A percentile compares a stretch with the other conserved stretches of the same genome.
phyloP scores from a whole-genome alignment of 2,797 vertebrate genomes.

The Danio kyathit region DNA sequence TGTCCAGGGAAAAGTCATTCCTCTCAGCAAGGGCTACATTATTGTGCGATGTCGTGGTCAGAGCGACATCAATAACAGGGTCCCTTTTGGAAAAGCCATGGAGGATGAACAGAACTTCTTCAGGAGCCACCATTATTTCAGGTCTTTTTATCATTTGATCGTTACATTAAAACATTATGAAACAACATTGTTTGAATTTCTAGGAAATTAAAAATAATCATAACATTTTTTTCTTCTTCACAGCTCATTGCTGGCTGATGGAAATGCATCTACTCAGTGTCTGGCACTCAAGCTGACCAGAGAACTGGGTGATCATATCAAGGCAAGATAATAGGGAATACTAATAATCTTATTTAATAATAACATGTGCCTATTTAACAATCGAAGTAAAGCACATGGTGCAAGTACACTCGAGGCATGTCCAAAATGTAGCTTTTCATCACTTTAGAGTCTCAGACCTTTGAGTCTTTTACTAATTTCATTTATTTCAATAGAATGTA shows the following conservation, averaged over 20 bases:
- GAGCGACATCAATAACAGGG: constrained; percentile 71
- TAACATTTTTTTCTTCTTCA: background rate
- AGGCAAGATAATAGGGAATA: background rate
- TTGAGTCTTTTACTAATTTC: too few relatives aligned
- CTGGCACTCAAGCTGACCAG: background rate
- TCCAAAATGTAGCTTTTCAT: too few relatives aligned
- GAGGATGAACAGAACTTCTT: constrained; percentile 41
- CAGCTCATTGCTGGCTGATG: background rate
- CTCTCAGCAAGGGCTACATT: constrained; percentile 82
- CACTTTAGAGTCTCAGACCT: too few relatives aligned
- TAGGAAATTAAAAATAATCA: too few relatives aligned
- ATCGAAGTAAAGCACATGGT: too few relatives aligned
- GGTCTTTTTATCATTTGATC: background rate
- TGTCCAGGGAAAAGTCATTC: constrained; percentile 68
- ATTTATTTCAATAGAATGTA: too few relatives aligned
- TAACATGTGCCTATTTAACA: too few relatives aligned
- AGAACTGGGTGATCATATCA: constrained; percentile 25
- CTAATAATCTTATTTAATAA: too few relatives aligned
- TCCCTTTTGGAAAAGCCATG: constrained; percentile 44
- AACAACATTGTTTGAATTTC: background rate
- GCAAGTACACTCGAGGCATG: too few relatives aligned
- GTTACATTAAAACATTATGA: too few relatives aligned
- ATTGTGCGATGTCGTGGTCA: constrained; percentile 82
- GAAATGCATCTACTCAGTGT: background rate
- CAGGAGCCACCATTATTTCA: constrained; percentile 29